phyloP scores from a whole-genome alignment of 2,888 invertebrate genomes.

The Lissonota sp. region DNA sequence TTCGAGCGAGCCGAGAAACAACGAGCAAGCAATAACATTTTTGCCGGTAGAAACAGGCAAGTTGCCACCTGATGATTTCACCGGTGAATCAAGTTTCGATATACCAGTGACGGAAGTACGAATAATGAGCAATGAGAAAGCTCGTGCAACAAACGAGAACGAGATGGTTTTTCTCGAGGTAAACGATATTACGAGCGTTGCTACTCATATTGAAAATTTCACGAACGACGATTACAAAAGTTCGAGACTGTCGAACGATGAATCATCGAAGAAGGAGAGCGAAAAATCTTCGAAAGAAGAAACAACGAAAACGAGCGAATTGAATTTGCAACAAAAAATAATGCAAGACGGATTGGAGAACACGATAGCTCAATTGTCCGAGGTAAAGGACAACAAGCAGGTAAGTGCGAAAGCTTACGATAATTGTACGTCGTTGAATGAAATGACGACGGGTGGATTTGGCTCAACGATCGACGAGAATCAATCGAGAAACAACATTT shows the following conservation, averaged over 20 bases:
- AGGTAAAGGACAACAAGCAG: constrained; percentile 43
- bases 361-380: constrained; percentile 76
- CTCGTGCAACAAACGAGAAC: neutral
- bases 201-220: constrained; percentile 51
- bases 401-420: no score
- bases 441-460: no score
- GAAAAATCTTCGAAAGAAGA: constrained; percentile 24
- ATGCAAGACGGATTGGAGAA: constrained; percentile 76
- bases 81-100: constrained; percentile 63
- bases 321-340: constrained; percentile 76
- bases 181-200: constrained; percentile 60
- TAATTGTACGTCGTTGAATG: no score
- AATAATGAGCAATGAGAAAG: constrained; percentile 61
- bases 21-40: constrained; percentile 68
- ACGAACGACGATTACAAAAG: constrained; percentile 67
- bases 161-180: constrained; percentile 59
- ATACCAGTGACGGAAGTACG: constrained; percentile 59
- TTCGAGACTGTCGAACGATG: constrained; percentile 69
- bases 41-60: constrained; percentile 66
- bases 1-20: constrained; percentile 65
- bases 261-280: constrained; percentile 30
- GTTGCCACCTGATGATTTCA: constrained; percentile 54
- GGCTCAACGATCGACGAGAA: constrained; percentile 19
- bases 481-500: constrained; percentile 59
- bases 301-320: constrained; percentile 35